phyloP scores from a whole-genome alignment of 2,113 vertebrate genomes.

The Myxocyprinus asiaticus region DNA sequence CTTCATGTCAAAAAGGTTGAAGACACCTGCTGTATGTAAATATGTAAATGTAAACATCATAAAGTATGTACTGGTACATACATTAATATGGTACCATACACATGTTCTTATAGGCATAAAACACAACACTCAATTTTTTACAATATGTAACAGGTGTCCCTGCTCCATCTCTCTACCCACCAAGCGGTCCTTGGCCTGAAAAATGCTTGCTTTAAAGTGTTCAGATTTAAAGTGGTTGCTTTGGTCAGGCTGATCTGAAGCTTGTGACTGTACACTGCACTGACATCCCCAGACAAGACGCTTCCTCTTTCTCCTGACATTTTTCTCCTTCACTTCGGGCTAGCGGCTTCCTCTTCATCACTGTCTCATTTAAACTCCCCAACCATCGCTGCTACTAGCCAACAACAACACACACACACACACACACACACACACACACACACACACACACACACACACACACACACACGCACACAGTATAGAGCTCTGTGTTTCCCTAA shows the following conservation, averaged over 20 bases:
- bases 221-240: background rate
- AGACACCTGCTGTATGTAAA: too few species aligned
- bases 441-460: too few species aligned
- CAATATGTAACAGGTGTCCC: too few species aligned
- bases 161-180: too few species aligned
- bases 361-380: constrained; percentile 49
- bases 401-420: constrained; percentile 35
- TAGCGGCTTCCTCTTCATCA: constrained; percentile 41
- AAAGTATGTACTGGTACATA: too few species aligned
- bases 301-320: constrained; percentile 13
- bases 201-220: too few species aligned
- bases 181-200: too few species aligned
- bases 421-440: background rate
- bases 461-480: background rate
- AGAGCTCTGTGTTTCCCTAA: constrained; percentile 31
- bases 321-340: background rate
- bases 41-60: too few species aligned
- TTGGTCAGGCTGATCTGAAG: constrained; percentile 1
- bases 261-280: background rate
- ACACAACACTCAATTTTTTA: too few species aligned
- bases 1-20: too few species aligned
- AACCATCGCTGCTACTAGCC: constrained; percentile 22
- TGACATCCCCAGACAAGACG: background rate
- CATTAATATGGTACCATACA: too few species aligned
- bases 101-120: too few species aligned